Evolutionary conservation across 2,113 vertebrate species (phyloP).

Genomic region (Plestiodon gilberti): DNA sequence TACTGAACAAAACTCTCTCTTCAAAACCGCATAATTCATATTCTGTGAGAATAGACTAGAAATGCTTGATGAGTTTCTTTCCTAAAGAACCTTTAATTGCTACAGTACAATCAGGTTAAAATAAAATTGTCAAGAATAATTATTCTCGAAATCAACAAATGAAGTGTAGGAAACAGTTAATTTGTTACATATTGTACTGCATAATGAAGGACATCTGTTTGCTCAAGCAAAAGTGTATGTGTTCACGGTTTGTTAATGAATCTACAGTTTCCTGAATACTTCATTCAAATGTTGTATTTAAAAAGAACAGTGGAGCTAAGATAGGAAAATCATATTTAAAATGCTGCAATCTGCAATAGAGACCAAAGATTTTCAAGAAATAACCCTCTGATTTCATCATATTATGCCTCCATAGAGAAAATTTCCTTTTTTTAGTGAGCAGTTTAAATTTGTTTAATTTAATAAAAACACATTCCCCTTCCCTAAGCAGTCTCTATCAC

Average conservation of each 20-base stretch:
- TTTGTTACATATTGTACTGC: not conserved
- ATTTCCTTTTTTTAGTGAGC: not conserved
- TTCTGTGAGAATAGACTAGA: not conserved
- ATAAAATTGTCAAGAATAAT: slow-evolving; percentile 18
- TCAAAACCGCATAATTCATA: not conserved
- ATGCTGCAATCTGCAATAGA: not conserved
- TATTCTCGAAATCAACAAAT: slow-evolving; percentile 16
- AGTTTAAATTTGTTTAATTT: not conserved
- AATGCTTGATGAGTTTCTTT: not conserved
- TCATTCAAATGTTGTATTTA: not conserved
- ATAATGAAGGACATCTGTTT: slow-evolving; percentile 15
- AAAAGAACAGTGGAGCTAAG: not conserved
- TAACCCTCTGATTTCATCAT: not conserved
- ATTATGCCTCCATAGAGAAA: not conserved
- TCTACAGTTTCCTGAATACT: not conserved
- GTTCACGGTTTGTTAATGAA: not conserved
- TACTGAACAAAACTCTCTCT: not conserved
- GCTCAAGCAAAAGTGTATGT: not conserved
- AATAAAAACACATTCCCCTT: not conserved
- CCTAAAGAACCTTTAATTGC: slow-evolving; percentile 1
- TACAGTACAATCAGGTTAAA: slow-evolving; percentile 5
- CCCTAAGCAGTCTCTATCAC: not conserved
- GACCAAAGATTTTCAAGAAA: not conserved
- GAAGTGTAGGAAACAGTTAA: not conserved
- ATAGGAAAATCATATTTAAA: not conserved